These are phyloP conservation scores for Drosophila trichaetosa DNA, from an alignment of 2,888 invertebrate species.

Conservation along the genomic window DNA sequence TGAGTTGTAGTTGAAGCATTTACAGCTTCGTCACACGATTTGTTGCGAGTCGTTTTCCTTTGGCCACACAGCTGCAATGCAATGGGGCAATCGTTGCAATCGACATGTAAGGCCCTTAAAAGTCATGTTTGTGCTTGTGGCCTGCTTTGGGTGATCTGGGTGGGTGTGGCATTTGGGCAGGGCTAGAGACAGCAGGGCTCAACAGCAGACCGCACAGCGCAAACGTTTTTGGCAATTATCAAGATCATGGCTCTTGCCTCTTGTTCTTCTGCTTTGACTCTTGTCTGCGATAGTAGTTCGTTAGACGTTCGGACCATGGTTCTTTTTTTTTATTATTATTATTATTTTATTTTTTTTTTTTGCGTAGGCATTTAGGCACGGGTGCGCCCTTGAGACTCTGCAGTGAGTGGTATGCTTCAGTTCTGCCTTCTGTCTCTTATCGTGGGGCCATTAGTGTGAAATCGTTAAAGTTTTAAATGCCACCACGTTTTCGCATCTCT, in stretches of 20 bases:
- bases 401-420: slow-evolving; percentile 3
- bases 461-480: slow-evolving; percentile 78
- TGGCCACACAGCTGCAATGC: slow-evolving; percentile 48
- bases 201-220: slow-evolving; percentile 51
- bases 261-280: slow-evolving; percentile 46
- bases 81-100: slow-evolving; percentile 63
- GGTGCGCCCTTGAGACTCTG: slow-evolving; percentile 46
- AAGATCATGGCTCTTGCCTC: slow-evolving; percentile 66
- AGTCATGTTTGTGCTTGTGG: slow-evolving; percentile 63
- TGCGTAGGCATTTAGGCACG: slow-evolving; percentile 58
- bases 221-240: slow-evolving; percentile 77
- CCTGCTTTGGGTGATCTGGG: slow-evolving; percentile 15
- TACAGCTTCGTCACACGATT: slow-evolving; percentile 66
- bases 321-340: slow-evolving; percentile 5
- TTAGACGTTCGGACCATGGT: slow-evolving; percentile 58
- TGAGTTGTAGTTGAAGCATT: slow-evolving; percentile 37
- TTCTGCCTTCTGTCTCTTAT: slow-evolving; percentile 43
- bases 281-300: slow-evolving; percentile 69
- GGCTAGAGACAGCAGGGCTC: slow-evolving; percentile 22
- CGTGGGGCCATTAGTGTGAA: slow-evolving; percentile 76
- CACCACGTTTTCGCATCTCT: slow-evolving; percentile 67
- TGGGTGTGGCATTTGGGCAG: slow-evolving; percentile 58
- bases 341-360: slow-evolving; percentile 14
- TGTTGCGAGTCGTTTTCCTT: slow-evolving; percentile 54
- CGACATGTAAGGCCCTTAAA: slow-evolving; percentile 81